Percentiles rank a stretch among this genome's conserved stretches.
These are phyloP conservation scores for Nephrocerus scutellatus DNA, from an alignment of 2,888 invertebrate genomes.

Conservation along the genomic window DNA sequence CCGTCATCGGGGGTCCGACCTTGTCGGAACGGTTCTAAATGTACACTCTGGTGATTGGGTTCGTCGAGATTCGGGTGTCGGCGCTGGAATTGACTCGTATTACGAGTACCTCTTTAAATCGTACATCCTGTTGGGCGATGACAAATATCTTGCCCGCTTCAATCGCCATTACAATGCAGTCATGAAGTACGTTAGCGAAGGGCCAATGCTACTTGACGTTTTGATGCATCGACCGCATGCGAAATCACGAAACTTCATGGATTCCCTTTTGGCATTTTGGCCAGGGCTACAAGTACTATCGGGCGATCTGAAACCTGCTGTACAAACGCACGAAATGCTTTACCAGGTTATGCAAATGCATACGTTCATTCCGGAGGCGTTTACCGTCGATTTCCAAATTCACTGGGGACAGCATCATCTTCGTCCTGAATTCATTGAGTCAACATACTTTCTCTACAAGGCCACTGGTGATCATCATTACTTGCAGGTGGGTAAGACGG, in stretches of 20 bases:
- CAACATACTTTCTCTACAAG: conserved; percentile 92
- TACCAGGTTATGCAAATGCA: conserved; percentile 97
- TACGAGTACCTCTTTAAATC: conserved; percentile 98
- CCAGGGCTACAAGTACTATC: conserved; percentile 85
- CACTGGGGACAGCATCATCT: conserved; percentile 98
- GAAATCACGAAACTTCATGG: conserved; percentile 94
- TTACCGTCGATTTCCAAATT: conserved; percentile 95
- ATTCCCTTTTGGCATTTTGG: conserved; percentile 95
- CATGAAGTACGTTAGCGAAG: conserved; percentile 91
- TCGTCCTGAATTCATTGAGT: conserved; percentile 95
- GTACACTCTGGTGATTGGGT: conserved; percentile 99
- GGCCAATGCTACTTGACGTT: conserved; percentile 91
- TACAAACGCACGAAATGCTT: conserved; percentile 98
- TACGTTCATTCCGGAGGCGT: conserved; percentile 97
- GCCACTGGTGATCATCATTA: conserved; percentile 96
- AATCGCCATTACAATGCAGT: conserved; percentile 92
- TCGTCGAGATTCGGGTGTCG: conserved; percentile 91
- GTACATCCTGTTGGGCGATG: conserved; percentile 90
- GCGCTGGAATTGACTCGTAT: conserved; percentile 98
- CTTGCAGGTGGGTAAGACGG: conserved; percentile 78
- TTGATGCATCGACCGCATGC: conserved; percentile 93
- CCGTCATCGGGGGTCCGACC: conserved; percentile 77
- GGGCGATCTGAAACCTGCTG: conserved; percentile 93
- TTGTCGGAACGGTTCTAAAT: conserved; percentile 96
- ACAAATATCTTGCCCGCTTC: conserved; percentile 87